phyloP scores from a whole-genome alignment of 2,113 vertebrate species.

The human region DNA sequence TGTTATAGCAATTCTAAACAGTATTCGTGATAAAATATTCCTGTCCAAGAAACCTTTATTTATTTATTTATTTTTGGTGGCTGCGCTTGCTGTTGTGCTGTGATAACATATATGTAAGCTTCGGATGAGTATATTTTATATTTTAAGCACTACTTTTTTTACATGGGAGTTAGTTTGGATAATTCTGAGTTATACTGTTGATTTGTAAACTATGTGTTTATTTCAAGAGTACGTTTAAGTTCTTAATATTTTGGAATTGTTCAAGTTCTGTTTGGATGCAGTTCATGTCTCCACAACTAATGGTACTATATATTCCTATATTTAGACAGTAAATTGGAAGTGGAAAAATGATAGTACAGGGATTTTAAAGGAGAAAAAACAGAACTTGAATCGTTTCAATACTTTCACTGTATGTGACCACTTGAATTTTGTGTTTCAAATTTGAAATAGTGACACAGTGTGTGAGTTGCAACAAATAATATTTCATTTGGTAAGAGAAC shows the following conservation, averaged over 20 bases:
- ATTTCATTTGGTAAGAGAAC: not conserved
- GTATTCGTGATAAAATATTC: not conserved
- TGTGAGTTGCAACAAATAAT: not conserved
- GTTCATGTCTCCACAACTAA: not conserved
- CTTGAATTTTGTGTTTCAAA: not conserved
- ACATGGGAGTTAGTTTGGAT: not conserved
- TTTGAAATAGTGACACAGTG: not conserved
- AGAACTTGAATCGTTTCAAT: not conserved
- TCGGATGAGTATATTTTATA: not conserved
- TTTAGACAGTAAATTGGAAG: not conserved
- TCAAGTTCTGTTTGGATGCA: not conserved
- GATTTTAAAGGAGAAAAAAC: not conserved
- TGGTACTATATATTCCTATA: not conserved
- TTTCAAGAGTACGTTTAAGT: not conserved
- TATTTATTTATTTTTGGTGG: too few relatives aligned
- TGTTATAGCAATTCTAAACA: not conserved
- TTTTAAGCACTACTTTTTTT: not conserved
- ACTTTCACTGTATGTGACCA: not conserved
- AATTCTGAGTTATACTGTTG: not conserved
- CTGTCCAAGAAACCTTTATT: not conserved
- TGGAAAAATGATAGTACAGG: not conserved
- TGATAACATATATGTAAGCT: not conserved
- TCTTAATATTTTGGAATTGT: not conserved
- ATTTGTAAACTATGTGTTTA: not conserved
- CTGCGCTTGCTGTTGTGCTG: not conserved